These are phyloP conservation scores for Beris morrisii DNA, from an alignment of 2,888 invertebrate species.

Conservation along the genomic window DNA sequence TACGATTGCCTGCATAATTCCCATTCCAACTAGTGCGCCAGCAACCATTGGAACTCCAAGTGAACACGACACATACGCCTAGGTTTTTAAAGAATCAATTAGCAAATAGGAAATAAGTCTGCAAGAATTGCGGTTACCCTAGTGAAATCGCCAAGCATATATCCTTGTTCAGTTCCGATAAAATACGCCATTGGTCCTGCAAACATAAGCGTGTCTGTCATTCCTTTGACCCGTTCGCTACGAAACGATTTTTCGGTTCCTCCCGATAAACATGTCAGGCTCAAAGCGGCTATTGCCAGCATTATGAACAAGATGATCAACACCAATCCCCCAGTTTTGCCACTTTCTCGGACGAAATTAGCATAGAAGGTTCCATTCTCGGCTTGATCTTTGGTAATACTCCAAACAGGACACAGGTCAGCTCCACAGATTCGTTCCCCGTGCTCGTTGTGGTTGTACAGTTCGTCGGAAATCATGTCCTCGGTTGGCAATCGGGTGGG, in stretches of 20 bases:
- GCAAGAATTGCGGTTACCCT: conserved; percentile 59
- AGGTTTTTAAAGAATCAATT: conserved; percentile 36
- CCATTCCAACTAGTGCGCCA: conserved; percentile 73
- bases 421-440: conserved; percentile 64
- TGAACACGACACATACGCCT: conserved; percentile 84
- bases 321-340: conserved; percentile 47
- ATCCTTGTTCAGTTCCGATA: conserved; percentile 82
- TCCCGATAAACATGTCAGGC: conserved; percentile 58
- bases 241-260: conserved; percentile 50
- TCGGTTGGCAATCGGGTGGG: conserved; percentile 27
- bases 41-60: conserved; percentile 74
- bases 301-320: conserved; percentile 53
- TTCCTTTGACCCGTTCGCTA: conserved; percentile 59
- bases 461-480: conserved; percentile 53
- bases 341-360: conserved; percentile 48
- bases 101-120: neutral
- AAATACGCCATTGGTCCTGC: conserved; percentile 77
- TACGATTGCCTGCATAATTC: conserved; percentile 73
- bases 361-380: conserved; percentile 45
- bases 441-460: conserved; percentile 60
- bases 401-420: conserved; percentile 59
- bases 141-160: conserved; percentile 80
- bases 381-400: conserved; percentile 37
- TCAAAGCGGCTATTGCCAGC: conserved; percentile 56
- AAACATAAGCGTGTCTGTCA: conserved; percentile 61